Base-by-base conservation (phyloP, 2,113 vertebrate genomes). In the Barnardius zonarius region DNA sequence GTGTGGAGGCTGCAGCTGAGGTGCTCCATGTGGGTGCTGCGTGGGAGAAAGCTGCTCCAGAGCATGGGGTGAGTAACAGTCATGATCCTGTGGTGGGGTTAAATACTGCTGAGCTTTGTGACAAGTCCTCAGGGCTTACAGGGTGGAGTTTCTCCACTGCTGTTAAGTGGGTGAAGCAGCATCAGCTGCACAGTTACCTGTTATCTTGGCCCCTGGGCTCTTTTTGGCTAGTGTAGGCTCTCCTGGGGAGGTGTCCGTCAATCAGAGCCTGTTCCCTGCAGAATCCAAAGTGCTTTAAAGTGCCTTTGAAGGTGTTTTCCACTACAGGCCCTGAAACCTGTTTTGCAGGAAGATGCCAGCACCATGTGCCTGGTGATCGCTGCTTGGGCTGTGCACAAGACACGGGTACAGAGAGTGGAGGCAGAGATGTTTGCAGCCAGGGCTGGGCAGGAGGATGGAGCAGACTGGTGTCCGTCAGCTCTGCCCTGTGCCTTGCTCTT, bases 131-230 rank as follows among this genome's bases (percentile, higher is more conserved):
- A 5, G 41, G 28, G 39, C n/a, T 25, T 17, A 2, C 1, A 10
- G 11, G 27, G 11, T 43, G 51, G 52, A 41, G 35, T 35, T 52
- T 12, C 27, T 69, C 46, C 17, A 3, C 49, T 31, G 19, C 28
- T 33, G 17, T 41, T 66, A 0, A 46, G 30, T 5, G 17, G 16
- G 18, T 35, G 44, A 22, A n/a, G 31, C 0, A 0, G 18, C 4
- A 6, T 28, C 35, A 63, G 31, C 31, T 54, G 63, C 23, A 1
- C 7, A 17, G 35, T 27, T 48, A 6, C 8, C 23, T 12, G 19
- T 49, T 82, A 12, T 54, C 39, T 30, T 13, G 31, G 33, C 4
- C 0, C n/a, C 33, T 10, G n/a, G 16, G 25, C 30, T 61, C 73
- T 5, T 28, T 46, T 33, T 1, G 0, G 44, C 22, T 10, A n/a